These are phyloP conservation scores for Ptychobarbus kaznakovi DNA, from an alignment of 2,797 vertebrate species.

Conservation along the genomic window DNA sequence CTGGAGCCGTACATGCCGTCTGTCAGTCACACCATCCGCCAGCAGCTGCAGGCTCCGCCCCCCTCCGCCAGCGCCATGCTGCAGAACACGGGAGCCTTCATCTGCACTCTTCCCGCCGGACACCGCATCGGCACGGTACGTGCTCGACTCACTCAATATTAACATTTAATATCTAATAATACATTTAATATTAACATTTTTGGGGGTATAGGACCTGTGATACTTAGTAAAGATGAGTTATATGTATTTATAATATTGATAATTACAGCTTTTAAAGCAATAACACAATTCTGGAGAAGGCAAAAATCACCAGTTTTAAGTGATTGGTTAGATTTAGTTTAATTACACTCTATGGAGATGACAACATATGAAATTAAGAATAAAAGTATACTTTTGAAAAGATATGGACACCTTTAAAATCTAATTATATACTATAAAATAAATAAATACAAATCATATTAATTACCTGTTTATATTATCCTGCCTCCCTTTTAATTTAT, in stretches of 20 bases:
- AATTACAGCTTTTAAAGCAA: not conserved
- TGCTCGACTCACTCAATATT: slow-evolving; percentile 50
- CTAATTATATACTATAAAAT: not conserved
- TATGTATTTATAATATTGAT: not conserved
- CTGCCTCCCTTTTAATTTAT: not conserved
- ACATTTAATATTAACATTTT: not conserved
- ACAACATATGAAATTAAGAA: not conserved
- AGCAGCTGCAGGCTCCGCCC: slow-evolving; percentile 82
- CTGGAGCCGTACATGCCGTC: slow-evolving; percentile 91
- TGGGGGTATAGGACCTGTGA: not conserved
- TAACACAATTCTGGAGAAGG: not conserved
- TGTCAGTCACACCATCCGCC: slow-evolving; percentile 85
- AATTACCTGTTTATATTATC: not conserved
- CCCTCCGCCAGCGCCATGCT: slow-evolving; percentile 72
- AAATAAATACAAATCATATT: not conserved
- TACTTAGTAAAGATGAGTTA: not conserved
- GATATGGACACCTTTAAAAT: not conserved
- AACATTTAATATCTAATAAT: not conserved
- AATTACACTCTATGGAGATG: not conserved
- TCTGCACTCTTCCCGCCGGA: slow-evolving; percentile 81
- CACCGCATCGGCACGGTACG: slow-evolving; percentile 88
- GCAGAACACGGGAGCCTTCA: slow-evolving; percentile 77
- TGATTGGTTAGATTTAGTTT: not conserved
- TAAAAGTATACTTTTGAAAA: not conserved
- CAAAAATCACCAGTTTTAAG: not conserved